Conservation (phyloP, 2,797 vertebrate species). For the Yasuhikotakia modesta region DNA sequence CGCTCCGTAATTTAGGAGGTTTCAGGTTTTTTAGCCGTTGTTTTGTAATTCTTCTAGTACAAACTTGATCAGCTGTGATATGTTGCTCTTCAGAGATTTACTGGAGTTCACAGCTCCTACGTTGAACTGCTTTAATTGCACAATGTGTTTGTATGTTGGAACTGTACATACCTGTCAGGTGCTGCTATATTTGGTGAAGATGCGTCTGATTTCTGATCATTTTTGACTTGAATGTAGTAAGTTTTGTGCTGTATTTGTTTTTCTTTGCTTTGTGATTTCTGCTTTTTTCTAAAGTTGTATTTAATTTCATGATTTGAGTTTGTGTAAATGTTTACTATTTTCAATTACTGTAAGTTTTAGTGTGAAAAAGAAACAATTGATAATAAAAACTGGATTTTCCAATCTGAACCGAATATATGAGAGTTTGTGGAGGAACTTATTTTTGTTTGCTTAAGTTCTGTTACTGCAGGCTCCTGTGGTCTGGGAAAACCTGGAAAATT, state of each 20-base stretch:
- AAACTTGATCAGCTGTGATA: conserved; percentile 41
- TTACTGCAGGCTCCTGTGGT: no score
- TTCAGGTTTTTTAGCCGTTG: conserved; percentile 39
- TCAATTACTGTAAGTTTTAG: not conserved
- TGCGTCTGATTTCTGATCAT: conserved; percentile 78
- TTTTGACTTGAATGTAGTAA: conserved; percentile 22
- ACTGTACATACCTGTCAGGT: conserved; percentile 75
- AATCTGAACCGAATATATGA: not conserved
- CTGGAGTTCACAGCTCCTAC: conserved; percentile 72
- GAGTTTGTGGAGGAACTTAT: no score
- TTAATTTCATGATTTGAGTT: conserved; percentile 5
- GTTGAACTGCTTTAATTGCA: conserved; percentile 67
- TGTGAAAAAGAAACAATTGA: conserved; percentile 53
- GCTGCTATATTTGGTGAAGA: conserved; percentile 82
- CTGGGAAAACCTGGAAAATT: no score
- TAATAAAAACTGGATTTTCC: conserved; percentile 16
- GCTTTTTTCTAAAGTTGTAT: conserved; percentile 1
- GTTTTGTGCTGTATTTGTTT: conserved; percentile 15
- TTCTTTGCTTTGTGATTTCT: conserved; percentile 19
- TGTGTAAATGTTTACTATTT: not conserved
- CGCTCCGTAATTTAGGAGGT: conserved; percentile 77
- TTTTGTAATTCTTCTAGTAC: conserved; percentile 37
- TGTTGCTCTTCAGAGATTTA: conserved; percentile 25
- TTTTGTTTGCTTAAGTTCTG: no score
- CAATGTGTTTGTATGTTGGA: conserved; percentile 64